Conservation (phyloP, 2,888 invertebrate species). For the Ceratothoa steindachneri region DNA sequence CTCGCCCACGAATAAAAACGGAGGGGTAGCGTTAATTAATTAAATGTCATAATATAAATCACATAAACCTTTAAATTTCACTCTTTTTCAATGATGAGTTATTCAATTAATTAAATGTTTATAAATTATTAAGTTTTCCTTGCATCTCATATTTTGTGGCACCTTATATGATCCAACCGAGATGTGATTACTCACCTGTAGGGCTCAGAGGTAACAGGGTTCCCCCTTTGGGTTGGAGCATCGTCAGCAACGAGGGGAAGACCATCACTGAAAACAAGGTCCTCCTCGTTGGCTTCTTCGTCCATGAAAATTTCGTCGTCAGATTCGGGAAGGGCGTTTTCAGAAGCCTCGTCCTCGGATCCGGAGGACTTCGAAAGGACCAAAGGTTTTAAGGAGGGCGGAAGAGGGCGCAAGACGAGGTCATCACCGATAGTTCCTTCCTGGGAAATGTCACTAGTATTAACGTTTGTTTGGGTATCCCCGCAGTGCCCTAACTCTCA, state of each 20-base stretch:
- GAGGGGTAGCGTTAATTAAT: no score
- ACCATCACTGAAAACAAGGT: conserved; percentile 40
- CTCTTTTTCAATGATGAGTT: no score
- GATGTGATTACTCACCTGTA: not conserved
- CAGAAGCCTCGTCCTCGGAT: conserved; percentile 38
- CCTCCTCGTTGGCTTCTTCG: conserved; percentile 56
- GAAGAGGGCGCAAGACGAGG: conserved; percentile 79
- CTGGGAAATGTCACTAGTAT: no score
- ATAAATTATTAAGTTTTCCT: no score
- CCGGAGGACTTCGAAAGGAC: not conserved
- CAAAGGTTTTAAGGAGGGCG: conserved; percentile 54
- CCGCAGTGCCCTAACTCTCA: no score
- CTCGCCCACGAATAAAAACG: no score
- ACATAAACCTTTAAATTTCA: no score
- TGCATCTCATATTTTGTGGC: no score
- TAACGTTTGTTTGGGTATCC: no score
- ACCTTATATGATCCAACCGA: not conserved
- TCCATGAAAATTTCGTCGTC: conserved; percentile 72
- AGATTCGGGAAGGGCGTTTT: conserved; percentile 50
- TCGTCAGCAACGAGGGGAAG: conserved; percentile 32
- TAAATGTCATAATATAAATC: no score
- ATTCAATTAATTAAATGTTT: no score
- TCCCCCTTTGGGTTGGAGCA: no score
- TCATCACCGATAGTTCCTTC: conserved; percentile 89
- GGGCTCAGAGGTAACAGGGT: not conserved